Evolutionary conservation across 2,113 vertebrate genomes (phyloP), one percentile per base, ranked within the genome.

Genomic region (Amazona vittata): DNA sequence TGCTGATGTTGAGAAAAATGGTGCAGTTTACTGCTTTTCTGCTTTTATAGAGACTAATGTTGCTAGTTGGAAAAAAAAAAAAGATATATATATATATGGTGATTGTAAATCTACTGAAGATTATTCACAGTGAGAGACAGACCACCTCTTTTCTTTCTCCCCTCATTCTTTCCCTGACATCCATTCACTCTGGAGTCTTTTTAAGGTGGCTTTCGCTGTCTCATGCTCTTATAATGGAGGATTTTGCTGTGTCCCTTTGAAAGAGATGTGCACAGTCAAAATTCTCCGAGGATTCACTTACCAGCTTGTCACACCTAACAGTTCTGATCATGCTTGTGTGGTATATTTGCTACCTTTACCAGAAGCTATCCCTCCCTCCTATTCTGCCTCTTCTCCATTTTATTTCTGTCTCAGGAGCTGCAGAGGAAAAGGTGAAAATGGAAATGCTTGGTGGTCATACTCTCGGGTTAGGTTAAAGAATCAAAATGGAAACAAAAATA

Each of bases 391-490:
- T 43, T 93, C 93, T 92, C 63, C 25, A 18, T 93, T 93, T 84
- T 91, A 64, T 75, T 82, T 93, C 65, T 89, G 21, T 78, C 83
- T 86, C 1, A 0, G 57, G 52, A 89, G 37, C 77, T 96, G 77
- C 80, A 73, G 79, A 90, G 75, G n/a, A 84, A 43, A 86, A 88
- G n/a, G 85, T 71, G 62, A 90, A 96, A 90, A 83, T 74, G 73
- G 73, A 96, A 94, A 74, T 89, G 84, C 81, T 94, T 92, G 47
- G 60, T 97, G 92, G 93, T 93, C 59, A 5, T 78, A 20, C 59
- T 86, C 37, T 90, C 75, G 71, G 84, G 44, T 68, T 67, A 76
- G 50, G 33, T 44, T 88, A 60, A 85, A 70, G 77, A 63, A 86
- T 62, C 21, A 37, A 67, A 55, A 43, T 65, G 65, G 64, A 86